These are phyloP conservation scores for Nyctibius grandis DNA, from an alignment of 2,797 vertebrate genomes.

Conservation along the genomic window DNA sequence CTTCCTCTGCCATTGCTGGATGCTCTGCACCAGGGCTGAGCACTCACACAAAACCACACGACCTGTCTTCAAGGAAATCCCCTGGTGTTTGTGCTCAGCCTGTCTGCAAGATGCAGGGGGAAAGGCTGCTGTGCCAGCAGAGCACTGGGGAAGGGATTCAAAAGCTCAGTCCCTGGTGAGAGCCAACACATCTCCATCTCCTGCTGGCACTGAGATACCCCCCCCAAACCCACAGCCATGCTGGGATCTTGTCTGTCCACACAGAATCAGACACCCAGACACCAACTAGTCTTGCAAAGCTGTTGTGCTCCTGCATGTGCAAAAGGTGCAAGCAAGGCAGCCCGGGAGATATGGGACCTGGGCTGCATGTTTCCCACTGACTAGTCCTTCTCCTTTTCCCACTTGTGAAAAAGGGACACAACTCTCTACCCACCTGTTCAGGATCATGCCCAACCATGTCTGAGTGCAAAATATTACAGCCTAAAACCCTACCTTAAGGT, in stretches of 20 bases:
- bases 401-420: not conserved
- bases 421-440: not conserved
- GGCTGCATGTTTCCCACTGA: rapidly evolving
- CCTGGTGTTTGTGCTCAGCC: not conserved
- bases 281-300: not conserved
- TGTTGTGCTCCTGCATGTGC: rapidly evolving
- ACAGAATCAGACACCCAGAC: not conserved
- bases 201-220: not conserved
- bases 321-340: not conserved
- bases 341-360: too few relatives aligned
- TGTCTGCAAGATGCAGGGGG: not conserved
- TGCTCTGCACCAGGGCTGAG: not conserved
- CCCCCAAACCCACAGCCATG: not conserved
- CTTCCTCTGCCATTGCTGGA: not conserved
- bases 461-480: not conserved
- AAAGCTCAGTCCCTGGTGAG: not conserved
- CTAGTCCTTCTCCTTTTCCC: not conserved
- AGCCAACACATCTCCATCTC: not conserved
- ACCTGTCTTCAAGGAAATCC: not conserved
- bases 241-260: not conserved
- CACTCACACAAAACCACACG: not conserved
- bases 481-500: not conserved
- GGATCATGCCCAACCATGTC: rapidly evolving
- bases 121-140: not conserved
- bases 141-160: not conserved